Conservation (phyloP, 2,888 invertebrate species). For the Limnephilus lunatus region DNA sequence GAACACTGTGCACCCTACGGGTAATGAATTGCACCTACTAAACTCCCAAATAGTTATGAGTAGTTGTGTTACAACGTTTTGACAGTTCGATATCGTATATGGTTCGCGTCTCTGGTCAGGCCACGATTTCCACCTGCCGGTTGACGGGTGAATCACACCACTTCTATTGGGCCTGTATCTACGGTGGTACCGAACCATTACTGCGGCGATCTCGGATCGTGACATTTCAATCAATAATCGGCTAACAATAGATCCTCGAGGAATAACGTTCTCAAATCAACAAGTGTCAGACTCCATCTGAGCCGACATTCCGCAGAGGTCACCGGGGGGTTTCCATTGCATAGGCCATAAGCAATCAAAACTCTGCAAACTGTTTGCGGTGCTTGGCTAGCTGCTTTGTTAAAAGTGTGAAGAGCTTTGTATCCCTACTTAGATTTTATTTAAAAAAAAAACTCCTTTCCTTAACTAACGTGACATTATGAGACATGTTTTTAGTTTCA, state of each 20-base stretch:
- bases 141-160: conserved; percentile 42
- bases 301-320: conserved; percentile 22
- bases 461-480: neutral
- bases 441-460: neutral
- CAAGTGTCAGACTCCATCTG: conserved; percentile 55
- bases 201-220: conserved; percentile 50
- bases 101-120: conserved; percentile 48
- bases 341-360: conserved; percentile 37
- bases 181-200: neutral
- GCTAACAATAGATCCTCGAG: conserved; percentile 10
- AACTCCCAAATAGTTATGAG: neutral
- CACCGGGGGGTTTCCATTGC: conserved; percentile 20
- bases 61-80: neutral
- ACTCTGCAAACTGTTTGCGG: neutral
- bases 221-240: conserved; percentile 63
- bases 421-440: neutral
- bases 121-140: conserved; percentile 59
- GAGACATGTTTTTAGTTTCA: neutral
- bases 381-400: neutral
- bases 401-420: neutral
- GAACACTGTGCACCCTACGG: neutral
- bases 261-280: conserved; percentile 53
- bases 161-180: conserved; percentile 26
- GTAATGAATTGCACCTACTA: neutral
- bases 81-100: conserved; percentile 25